Evolutionary conservation across 2,113 vertebrate species (phyloP).

Genomic region (Turdus rufiventris): DNA sequence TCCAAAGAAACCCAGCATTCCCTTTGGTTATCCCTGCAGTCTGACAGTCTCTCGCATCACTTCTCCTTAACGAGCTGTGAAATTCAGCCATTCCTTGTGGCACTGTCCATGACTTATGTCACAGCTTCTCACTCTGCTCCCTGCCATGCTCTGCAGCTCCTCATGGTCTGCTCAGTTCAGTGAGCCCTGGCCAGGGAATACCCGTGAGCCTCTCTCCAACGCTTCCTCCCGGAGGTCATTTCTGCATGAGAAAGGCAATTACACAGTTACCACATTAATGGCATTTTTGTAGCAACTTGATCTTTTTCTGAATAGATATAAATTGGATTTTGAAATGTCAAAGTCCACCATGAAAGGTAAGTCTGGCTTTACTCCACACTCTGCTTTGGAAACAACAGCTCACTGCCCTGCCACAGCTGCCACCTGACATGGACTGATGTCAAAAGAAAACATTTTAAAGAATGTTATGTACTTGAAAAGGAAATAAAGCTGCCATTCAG

Average conservation of each 20-base stretch:
- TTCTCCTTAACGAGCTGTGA: constrained; percentile 1
- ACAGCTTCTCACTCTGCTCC: not conserved
- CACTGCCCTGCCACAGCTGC: not conserved
- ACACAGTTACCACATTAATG: not conserved
- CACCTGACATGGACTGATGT: not conserved
- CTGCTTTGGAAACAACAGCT: not conserved
- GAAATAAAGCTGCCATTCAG: not conserved
- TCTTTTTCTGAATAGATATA: not conserved
- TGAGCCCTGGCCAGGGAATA: not conserved
- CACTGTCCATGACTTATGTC: not conserved
- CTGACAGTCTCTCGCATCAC: not conserved
- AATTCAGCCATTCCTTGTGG: not conserved
- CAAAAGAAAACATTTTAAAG: not conserved
- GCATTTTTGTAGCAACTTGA: not conserved
- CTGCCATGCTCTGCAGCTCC: not conserved
- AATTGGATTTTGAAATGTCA: constrained; percentile 10
- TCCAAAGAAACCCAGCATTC: not conserved
- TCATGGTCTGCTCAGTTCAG: not conserved
- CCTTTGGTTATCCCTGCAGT: not conserved
- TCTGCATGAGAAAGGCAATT: not conserved
- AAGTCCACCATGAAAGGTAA: not conserved
- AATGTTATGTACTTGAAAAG: not conserved
- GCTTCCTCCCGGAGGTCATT: not conserved
- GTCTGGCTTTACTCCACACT: not conserved
- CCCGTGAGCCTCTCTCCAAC: not conserved